These are phyloP conservation scores for Conus ventricosus DNA, from an alignment of 1,140 invertebrate species.

Conservation along the genomic window DNA sequence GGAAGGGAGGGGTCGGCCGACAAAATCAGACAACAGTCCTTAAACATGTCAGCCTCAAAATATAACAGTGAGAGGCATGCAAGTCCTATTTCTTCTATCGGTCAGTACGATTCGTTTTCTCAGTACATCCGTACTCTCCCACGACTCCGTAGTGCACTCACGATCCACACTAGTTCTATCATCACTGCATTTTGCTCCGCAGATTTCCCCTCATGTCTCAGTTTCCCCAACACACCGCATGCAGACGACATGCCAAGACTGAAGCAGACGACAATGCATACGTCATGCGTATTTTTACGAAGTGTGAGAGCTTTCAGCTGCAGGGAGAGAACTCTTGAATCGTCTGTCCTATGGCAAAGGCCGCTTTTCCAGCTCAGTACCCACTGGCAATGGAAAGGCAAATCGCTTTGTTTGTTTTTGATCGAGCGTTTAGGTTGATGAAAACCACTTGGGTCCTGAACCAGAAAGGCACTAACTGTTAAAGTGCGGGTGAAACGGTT, in stretches of 20 bases:
- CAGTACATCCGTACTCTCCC: too few species aligned
- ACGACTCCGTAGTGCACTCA: too few species aligned
- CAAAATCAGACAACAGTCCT: not conserved
- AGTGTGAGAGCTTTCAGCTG: not conserved
- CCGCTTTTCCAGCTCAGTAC: not conserved
- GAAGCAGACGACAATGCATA: not conserved
- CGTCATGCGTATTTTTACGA: not conserved
- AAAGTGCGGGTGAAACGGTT: too few species aligned
- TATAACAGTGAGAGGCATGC: too few species aligned
- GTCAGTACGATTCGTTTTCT: too few species aligned
- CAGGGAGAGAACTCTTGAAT: not conserved
- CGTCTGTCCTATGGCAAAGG: not conserved
- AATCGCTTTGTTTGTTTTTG: not conserved
- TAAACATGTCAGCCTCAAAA: too few species aligned
- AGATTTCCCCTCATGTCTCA: too few species aligned
- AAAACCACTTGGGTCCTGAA: not conserved
- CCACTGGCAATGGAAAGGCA: not conserved
- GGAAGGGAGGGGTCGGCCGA: not conserved
- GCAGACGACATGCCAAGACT: not conserved
- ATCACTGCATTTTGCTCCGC: too few species aligned
- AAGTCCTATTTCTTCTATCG: too few species aligned
- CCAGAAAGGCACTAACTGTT: not conserved
- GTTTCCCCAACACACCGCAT: not conserved
- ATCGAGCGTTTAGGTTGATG: not conserved
- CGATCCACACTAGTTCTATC: too few species aligned